phyloP scores from a whole-genome alignment of 2,797 vertebrate species.

The Hafferia zeledoni region DNA sequence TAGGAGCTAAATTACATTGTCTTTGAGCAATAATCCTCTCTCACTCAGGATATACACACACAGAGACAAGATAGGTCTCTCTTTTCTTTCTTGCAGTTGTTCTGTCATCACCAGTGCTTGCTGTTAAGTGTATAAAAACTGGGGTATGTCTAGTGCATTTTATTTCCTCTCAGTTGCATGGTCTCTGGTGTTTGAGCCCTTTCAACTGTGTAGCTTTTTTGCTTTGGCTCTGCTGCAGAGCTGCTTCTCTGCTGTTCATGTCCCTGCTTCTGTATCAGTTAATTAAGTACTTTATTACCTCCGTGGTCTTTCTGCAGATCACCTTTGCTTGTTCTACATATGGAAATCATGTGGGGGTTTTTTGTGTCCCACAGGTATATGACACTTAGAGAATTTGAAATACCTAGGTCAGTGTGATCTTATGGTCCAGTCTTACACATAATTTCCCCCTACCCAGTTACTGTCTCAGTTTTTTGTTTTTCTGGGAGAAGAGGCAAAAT shows the following conservation, averaged over 20 bases:
- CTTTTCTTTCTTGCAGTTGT: constrained; percentile 9
- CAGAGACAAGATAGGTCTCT: constrained; percentile 5
- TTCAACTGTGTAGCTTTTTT: neutral
- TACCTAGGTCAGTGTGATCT: neutral
- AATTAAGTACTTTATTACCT: neutral
- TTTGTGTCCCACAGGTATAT: neutral
- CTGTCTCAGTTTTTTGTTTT: neutral
- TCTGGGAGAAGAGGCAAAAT: neutral
- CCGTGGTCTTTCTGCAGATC: neutral
- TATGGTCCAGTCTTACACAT: neutral
- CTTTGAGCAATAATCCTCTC: neutral
- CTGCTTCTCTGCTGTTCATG: neutral
- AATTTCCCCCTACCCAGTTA: neutral
- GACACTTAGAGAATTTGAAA: neutral
- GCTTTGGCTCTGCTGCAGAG: neutral
- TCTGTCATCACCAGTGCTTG: constrained; percentile 19
- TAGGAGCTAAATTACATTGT: neutral
- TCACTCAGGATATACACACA: neutral
- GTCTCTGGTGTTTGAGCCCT: neutral
- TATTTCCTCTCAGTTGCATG: constrained; percentile 4
- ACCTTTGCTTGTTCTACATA: neutral
- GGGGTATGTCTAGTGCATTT: neutral
- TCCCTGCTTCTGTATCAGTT: neutral
- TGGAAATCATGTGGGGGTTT: neutral
- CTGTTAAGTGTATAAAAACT: constrained; percentile 8